These are phyloP conservation scores for Gambelia wislizenii DNA, from an alignment of 2,797 vertebrate species.

Conservation along the genomic window DNA sequence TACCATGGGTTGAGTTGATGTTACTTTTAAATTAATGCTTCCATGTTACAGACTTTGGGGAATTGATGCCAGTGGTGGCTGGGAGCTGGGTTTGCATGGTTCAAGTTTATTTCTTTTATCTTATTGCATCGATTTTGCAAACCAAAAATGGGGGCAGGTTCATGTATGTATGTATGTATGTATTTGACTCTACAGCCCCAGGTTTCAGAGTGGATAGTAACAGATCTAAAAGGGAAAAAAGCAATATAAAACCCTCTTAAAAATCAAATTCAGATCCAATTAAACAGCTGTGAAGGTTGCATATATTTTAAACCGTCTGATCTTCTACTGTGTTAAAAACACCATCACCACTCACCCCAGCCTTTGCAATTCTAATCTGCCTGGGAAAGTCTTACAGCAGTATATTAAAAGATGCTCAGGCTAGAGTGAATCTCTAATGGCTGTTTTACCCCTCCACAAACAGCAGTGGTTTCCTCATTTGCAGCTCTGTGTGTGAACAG, in stretches of 20 bases:
- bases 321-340: neutral
- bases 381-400: neutral
- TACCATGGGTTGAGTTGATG: neutral
- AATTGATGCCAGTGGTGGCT: neutral
- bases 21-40: neutral
- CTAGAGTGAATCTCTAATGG: too few relatives aligned
- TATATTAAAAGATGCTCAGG: neutral
- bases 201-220: neutral
- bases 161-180: neutral
- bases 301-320: slow-evolving; percentile 29
- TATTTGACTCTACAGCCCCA: neutral
- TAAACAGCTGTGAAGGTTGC: slow-evolving; percentile 31
- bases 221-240: neutral
- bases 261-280: slow-evolving; percentile 16
- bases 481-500: neutral
- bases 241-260: slow-evolving; percentile 21
- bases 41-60: neutral
- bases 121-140: slow-evolving; percentile 16
- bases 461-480: neutral
- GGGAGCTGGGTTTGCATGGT: neutral
- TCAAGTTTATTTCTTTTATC: slow-evolving; percentile 10
- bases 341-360: too few relatives aligned
- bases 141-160: neutral
- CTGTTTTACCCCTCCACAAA: neutral
- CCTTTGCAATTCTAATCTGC: too few relatives aligned